Percentiles rank a stretch among this genome's conserved stretches.
Evolutionary conservation across 2,797 vertebrate species (phyloP).

Genomic region (Megaceryle alcyon): DNA sequence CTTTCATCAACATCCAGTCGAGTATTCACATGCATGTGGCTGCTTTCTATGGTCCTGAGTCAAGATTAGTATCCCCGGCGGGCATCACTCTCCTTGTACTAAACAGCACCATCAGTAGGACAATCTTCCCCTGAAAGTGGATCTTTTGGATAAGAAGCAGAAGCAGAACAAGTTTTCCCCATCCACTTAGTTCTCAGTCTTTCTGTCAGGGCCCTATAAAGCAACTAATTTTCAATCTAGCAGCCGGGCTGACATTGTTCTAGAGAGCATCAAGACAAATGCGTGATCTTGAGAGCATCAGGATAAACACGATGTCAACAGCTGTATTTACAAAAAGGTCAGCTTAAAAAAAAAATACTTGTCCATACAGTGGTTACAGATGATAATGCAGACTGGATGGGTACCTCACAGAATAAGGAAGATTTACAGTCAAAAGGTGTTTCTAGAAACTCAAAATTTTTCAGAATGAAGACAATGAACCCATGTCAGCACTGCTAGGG

Average conservation of each 20-base stretch:
- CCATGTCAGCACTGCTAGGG: neutral
- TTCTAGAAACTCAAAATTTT: neutral
- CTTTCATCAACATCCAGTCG: fast-evolving
- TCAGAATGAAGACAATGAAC: neutral
- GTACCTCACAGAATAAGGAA: neutral
- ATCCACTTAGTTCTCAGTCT: neutral
- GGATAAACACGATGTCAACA: neutral
- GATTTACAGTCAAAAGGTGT: neutral
- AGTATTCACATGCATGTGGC: neutral
- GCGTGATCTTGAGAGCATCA: neutral
- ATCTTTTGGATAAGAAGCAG: neutral
- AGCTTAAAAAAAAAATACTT: neutral
- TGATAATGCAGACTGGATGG: neutral
- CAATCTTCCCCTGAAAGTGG: fast-evolving
- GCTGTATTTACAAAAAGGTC: neutral
- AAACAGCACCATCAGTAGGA: neutral
- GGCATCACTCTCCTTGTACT: neutral
- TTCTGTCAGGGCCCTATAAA: neutral
- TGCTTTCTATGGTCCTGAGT: neutral
- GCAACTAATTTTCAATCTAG: neutral
- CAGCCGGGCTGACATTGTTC: fast-evolving
- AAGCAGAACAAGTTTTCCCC: neutral
- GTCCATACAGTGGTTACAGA: neutral
- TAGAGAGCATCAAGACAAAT: neutral
- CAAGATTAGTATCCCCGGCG: neutral